Conservation (phyloP, 2,797 vertebrate species). For the Etheostoma nigrum region DNA sequence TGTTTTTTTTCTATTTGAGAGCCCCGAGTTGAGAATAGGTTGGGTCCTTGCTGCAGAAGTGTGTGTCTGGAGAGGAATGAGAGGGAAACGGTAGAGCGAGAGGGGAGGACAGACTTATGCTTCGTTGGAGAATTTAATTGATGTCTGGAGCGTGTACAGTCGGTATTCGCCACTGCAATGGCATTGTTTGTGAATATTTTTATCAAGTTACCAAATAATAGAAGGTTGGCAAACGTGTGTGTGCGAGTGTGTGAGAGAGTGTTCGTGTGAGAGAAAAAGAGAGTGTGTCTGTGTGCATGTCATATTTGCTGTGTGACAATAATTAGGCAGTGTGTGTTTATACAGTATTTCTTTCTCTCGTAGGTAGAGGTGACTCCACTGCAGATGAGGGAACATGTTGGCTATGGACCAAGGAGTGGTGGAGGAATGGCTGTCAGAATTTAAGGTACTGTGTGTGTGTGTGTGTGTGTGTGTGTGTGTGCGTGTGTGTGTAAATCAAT, state of each 20-base stretch:
- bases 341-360: slow-evolving; percentile 34
- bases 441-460: slow-evolving; percentile 88
- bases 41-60: slow-evolving; percentile 51
- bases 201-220: slow-evolving; percentile 24
- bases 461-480: background rate
- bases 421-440: slow-evolving; percentile 99
- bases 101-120: slow-evolving; percentile 23
- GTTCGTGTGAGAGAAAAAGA: no score
- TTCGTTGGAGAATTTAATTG: slow-evolving; percentile 40
- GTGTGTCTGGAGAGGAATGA: slow-evolving; percentile 56
- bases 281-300: background rate
- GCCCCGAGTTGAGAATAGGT: slow-evolving; percentile 45
- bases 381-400: slow-evolving; percentile 96
- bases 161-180: slow-evolving; percentile 12
- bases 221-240: slow-evolving; percentile 12
- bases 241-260: background rate
- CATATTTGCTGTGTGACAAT: slow-evolving; percentile 28
- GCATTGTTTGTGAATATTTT: slow-evolving; percentile 35
- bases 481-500: slow-evolving; percentile 1
- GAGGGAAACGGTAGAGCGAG: slow-evolving; percentile 18
- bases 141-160: slow-evolving; percentile 31
- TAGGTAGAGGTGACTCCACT: slow-evolving; percentile 86
- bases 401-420: slow-evolving; percentile 96
- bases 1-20: slow-evolving; percentile 46
- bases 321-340: slow-evolving; percentile 14